Conservation (phyloP, 2,888 invertebrate genomes). For the Antheraea yamamai region DNA sequence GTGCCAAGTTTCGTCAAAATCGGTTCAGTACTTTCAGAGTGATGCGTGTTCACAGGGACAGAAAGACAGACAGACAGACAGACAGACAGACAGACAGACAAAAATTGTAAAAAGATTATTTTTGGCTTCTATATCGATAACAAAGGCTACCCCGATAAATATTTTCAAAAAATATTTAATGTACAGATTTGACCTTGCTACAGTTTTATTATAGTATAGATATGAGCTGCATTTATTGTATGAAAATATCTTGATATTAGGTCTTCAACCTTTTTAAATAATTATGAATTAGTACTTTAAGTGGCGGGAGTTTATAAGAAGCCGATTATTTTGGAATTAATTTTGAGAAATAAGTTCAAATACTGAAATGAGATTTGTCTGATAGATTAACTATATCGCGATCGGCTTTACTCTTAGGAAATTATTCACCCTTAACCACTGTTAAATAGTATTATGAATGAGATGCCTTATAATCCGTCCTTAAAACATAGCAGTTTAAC, state of each 20-base stretch:
- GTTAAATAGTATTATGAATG: slow-evolving; percentile 8
- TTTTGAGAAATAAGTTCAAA: neutral
- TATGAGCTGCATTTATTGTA: neutral
- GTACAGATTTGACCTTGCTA: too few relatives aligned
- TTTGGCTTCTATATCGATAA: too few relatives aligned
- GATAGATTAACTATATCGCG: neutral
- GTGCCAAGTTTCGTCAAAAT: too few relatives aligned
- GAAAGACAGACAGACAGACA: too few relatives aligned
- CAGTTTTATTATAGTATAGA: too few relatives aligned
- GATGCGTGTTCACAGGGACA: too few relatives aligned
- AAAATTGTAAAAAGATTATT: too few relatives aligned
- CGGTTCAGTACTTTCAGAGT: too few relatives aligned
- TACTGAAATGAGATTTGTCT: neutral
- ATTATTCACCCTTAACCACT: slow-evolving; percentile 11
- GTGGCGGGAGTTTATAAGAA: neutral
- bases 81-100: too few relatives aligned
- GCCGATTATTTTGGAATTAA: neutral
- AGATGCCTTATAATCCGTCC: slow-evolving; percentile 36
- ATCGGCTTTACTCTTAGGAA: neutral
- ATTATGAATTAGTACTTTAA: neutral
- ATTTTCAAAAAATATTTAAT: too few relatives aligned
- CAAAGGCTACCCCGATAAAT: too few relatives aligned
- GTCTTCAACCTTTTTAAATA: neutral
- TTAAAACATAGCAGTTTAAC: slow-evolving; percentile 26
- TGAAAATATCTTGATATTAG: neutral